Evolutionary conservation across 2,888 invertebrate genomes (phyloP), one percentile per base, ranked within the genome.

Genomic region (Thereva unica): DNA sequence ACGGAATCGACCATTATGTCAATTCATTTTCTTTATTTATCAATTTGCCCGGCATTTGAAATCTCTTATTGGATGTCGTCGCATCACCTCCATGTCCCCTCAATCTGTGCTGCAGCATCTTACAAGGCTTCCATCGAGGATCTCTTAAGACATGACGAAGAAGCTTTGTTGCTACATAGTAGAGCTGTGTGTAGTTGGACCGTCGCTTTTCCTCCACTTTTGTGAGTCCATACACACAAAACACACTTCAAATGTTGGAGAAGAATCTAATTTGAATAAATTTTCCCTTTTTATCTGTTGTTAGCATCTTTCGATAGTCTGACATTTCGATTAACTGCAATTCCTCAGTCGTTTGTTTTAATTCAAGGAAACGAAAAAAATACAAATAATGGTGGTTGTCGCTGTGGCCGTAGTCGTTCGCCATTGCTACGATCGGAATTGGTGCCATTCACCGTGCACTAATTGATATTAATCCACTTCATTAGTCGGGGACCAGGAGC

Each of bases 221-320:
- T 40, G 50, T 40, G 50, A 50, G 23, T 23, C 23, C 23, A 23
- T 2, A 23, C 23, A 23, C 61, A 8, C 55, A 40, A 40, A 61
- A 61, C 61, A 61, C 61, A 50, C 61, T 61, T 50, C 61, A 61
- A 61, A 61, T 50, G 61, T 50, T 50, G 45, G 45, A 64, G 42
- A 45, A 44, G 64, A 64, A 64, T 64, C 45, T 64, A 64, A 64
- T 64, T 64, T 64, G 64, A 64, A 64, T 64, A 64, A 53, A 64
- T 64, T 64, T 64, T 35, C 42, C 38, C 35, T 64, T 54, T 54
- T 44, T 64, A 45, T 64, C 45, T 53, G 10, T 44, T 52, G 53
- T 50, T 53, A 23, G 23, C 23, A 23, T 23, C 23, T 23, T 23
- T 64, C 42, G 52, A 64, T 64, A 37, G 44, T 50, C 45, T 61